Evolutionary conservation across 2,113 vertebrate species (phyloP), one percentile per base, ranked within the genome.

Genomic region (Aphelocoma coerulescens): DNA sequence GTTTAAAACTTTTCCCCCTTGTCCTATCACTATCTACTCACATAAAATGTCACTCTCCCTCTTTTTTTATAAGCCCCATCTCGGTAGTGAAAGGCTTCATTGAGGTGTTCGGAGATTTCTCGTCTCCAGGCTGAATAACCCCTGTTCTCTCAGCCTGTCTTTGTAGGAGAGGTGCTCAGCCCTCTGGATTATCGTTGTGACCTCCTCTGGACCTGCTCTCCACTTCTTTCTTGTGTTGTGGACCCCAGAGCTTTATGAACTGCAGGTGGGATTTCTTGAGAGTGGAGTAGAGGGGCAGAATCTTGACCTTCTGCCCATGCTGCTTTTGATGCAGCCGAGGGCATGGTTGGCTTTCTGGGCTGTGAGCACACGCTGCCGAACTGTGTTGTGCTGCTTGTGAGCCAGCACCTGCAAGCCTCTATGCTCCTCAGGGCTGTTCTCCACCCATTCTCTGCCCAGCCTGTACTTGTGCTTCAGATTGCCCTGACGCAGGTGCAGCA

Each of bases 341-440:
- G 35, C 18, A 19, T 4, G 28, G 23, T 13, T 55, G 63, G 10
- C n/a, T 57, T 23, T 23, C 21, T 35, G 26, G 46, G 57, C 79
- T 43, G 32, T 2, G 54, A 17, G 55, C 2, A 5, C 35, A 2
- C 30, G 1, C 16, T 35, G 35, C n/a, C 0, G 2, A 8, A 26
- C 16, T 46, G 15, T 22, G 39, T 16, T 1, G 1, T 43, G 48
- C 41, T 63, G 58, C 49, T 63, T 6, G 0, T 49, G 19, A 23
- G 0, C 17, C 57, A 37, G 27, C 57, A 21, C 23, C 35, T 54
- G 57, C 19, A 7, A 16, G 32, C 28, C 72, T 51, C 23, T 57
- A 43, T 77, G 22, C 27, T 77, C 35, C 32, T 57, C 43, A 16
- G 35, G 43, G 19, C 22, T 43, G 7, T 41, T 43, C 21, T 76